Conservation (phyloP, 1,140 invertebrate genomes). For the Mactra quadrangularis region DNA sequence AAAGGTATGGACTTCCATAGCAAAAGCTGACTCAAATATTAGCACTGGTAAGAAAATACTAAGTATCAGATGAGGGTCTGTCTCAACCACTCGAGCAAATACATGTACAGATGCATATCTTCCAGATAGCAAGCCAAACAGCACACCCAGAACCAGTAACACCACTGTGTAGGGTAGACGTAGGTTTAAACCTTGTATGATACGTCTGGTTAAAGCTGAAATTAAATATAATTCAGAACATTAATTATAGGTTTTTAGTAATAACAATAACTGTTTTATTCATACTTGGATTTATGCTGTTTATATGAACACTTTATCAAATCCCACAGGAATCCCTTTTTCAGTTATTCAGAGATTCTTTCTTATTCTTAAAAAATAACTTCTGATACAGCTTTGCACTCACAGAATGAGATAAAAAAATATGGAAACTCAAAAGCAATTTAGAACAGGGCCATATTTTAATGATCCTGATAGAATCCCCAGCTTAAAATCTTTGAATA, state of each 20-base stretch:
- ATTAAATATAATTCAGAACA: constrained; percentile 15
- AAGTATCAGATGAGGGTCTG: constrained; percentile 83
- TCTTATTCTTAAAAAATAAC: too few species aligned
- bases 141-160: constrained; percentile 77
- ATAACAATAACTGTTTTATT: too few species aligned
- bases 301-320: background rate
- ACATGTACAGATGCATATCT: constrained; percentile 57
- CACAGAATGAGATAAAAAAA: too few species aligned
- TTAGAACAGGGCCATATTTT: too few species aligned
- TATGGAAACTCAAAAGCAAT: too few species aligned
- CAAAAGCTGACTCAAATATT: constrained; percentile 85
- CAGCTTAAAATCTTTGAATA: too few species aligned
- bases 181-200: constrained; percentile 71
- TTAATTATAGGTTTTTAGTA: too few species aligned
- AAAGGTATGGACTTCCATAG: constrained; percentile 84
- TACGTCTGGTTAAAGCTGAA: constrained; percentile 75
- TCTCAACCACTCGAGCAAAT: constrained; percentile 72
- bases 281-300: background rate
- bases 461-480: too few species aligned
- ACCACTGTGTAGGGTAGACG: constrained; percentile 81
- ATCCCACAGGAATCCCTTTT: too few species aligned
- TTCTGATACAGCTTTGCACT: too few species aligned
- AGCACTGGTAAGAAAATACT: constrained; percentile 84
- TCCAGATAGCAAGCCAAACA: constrained; percentile 72
- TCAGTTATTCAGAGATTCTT: too few species aligned